Evolutionary conservation across 2,113 vertebrate genomes (phyloP).

Genomic region (Rhipidura dahli): DNA sequence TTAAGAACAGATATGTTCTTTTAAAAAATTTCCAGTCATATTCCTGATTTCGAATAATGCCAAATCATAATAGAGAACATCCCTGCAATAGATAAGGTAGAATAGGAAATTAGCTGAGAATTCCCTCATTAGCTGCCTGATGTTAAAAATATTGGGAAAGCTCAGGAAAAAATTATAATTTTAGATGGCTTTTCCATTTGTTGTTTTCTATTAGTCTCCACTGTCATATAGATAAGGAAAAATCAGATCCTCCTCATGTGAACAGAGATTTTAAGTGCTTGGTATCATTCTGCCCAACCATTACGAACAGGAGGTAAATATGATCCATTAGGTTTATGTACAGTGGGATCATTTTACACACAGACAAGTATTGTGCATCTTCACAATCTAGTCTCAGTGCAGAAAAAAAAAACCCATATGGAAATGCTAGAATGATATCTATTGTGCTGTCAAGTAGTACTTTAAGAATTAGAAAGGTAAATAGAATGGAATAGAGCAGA

Average conservation of each 20-base stretch:
- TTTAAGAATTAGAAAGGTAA: background rate
- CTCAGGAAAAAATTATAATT: background rate
- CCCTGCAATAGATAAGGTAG: background rate
- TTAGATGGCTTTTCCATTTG: background rate
- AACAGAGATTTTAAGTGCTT: background rate
- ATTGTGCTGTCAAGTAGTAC: background rate
- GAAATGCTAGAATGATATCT: background rate
- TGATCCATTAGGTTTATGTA: background rate
- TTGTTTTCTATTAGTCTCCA: background rate
- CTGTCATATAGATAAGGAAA: background rate
- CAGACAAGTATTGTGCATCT: background rate
- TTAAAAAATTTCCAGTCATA: background rate
- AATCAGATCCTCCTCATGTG: background rate
- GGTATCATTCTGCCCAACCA: background rate
- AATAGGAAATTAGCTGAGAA: background rate
- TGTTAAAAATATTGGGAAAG: background rate
- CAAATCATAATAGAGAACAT: background rate
- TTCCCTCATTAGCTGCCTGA: background rate
- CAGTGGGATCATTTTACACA: background rate
- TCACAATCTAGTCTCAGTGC: background rate
- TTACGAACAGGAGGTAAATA: background rate
- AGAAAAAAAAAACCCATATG: background rate
- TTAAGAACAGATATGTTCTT: background rate
- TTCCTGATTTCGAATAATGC: background rate
- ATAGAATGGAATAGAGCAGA: background rate